Conservation (phyloP, 2,888 invertebrate species). For the Aquatica leii region DNA sequence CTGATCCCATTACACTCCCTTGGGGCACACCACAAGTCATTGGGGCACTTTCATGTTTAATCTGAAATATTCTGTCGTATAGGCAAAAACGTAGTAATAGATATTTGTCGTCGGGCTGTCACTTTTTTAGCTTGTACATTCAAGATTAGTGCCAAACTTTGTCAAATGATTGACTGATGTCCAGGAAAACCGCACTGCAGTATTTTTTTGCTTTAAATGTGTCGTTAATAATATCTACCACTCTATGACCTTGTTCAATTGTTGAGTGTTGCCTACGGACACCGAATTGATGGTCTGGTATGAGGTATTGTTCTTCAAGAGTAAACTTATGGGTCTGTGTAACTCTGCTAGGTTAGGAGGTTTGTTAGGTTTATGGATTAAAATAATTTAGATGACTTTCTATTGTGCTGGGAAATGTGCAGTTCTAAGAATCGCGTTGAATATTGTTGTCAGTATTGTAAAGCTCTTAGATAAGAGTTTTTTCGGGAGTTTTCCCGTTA, state of each 20-base stretch:
- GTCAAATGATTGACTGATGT: constrained; percentile 1
- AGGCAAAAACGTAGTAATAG: not conserved
- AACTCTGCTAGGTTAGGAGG: constrained; percentile 8
- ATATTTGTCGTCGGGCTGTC: constrained; percentile 1
- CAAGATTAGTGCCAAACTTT: not conserved
- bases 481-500: constrained; percentile 11
- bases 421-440: constrained; percentile 12
- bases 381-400: constrained; percentile 10
- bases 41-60: not conserved
- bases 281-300: too few relatives aligned
- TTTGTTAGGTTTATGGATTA: constrained; percentile 14
- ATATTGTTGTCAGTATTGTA: constrained; percentile 14
- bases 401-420: constrained; percentile 13
- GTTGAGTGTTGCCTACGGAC: constrained; percentile 5
- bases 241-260: constrained; percentile 3
- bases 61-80: too few relatives aligned
- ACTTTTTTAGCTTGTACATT: too few relatives aligned
- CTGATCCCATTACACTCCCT: too few relatives aligned
- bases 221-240: not conserved
- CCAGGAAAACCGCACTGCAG: constrained; percentile 2
- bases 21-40: not conserved
- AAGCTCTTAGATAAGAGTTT: constrained; percentile 5
- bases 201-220: not conserved
- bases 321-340: not conserved
- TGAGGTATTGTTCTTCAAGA: too few relatives aligned